These are phyloP conservation scores for cattle (Bos taurus) DNA, from an alignment of 2,113 vertebrate genomes.

Conservation along the genomic window DNA sequence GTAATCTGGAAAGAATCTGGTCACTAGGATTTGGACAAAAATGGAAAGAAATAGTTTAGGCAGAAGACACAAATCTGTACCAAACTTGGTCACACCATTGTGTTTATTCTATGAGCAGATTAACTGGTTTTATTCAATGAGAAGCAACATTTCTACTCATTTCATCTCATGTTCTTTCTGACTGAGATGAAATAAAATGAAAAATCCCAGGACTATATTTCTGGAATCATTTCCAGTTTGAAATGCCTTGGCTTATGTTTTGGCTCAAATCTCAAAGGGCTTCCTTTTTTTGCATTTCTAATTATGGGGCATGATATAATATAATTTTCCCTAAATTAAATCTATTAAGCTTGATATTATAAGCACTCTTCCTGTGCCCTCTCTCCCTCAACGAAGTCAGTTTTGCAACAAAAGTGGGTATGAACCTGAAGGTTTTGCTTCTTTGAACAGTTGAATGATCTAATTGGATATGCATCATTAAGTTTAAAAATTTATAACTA, in stretches of 20 bases:
- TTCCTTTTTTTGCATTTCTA: background rate
- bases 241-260: background rate
- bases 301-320: background rate
- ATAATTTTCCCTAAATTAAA: conserved; percentile 42
- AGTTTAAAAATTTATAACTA: conserved; percentile 53
- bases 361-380: background rate
- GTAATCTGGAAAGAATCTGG: background rate
- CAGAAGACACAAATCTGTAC: background rate
- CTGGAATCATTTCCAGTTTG: background rate
- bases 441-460: conserved; percentile 24
- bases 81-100: background rate
- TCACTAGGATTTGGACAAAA: fast-evolving
- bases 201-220: background rate
- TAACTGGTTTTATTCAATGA: background rate
- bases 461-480: conserved; percentile 61
- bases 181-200: background rate
- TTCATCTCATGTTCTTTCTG: background rate
- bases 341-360: conserved; percentile 32
- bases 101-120: background rate
- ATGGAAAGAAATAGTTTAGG: background rate
- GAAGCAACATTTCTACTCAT: background rate
- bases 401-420: background rate
- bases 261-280: background rate
- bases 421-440: conserved; percentile 3
- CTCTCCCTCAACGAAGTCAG: background rate